Conservation (phyloP, 2,888 invertebrate genomes). For the Pheosia gnoma region DNA sequence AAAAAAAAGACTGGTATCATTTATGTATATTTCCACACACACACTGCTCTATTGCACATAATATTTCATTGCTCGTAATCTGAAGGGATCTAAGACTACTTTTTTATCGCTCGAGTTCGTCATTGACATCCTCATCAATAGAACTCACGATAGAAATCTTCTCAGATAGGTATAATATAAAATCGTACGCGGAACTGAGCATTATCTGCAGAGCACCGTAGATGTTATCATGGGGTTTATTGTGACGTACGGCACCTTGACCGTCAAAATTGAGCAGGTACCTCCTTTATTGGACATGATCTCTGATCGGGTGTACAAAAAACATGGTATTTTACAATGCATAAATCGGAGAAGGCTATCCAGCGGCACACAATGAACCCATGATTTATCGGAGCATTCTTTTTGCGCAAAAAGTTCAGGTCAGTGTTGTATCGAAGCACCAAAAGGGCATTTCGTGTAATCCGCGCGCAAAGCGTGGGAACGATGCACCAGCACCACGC, state of each 20-base stretch:
- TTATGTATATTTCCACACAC: too few relatives aligned
- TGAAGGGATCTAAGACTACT: constrained; percentile 11
- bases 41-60: neutral
- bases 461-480: constrained; percentile 76
- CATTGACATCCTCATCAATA: constrained; percentile 19
- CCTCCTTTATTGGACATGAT: constrained; percentile 68
- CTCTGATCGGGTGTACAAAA: constrained; percentile 70
- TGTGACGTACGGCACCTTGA: constrained; percentile 80
- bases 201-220: constrained; percentile 28
- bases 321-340: constrained; percentile 60
- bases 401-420: constrained; percentile 80
- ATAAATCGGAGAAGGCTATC: constrained; percentile 69
- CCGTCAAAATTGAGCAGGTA: constrained; percentile 80
- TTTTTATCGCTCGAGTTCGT: constrained; percentile 16
- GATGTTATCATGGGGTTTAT: constrained; percentile 71
- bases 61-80: neutral
- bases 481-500: constrained; percentile 50
- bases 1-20: too few relatives aligned
- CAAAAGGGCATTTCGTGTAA: constrained; percentile 81
- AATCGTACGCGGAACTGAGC: constrained; percentile 43
- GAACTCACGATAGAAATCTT: constrained; percentile 19
- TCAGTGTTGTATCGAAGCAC: constrained; percentile 78
- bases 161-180: constrained; percentile 9
- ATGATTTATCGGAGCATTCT: constrained; percentile 79
- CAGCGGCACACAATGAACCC: constrained; percentile 71